Evolutionary conservation across 2,113 vertebrate species (phyloP).

Genomic region (Calypte anna): DNA sequence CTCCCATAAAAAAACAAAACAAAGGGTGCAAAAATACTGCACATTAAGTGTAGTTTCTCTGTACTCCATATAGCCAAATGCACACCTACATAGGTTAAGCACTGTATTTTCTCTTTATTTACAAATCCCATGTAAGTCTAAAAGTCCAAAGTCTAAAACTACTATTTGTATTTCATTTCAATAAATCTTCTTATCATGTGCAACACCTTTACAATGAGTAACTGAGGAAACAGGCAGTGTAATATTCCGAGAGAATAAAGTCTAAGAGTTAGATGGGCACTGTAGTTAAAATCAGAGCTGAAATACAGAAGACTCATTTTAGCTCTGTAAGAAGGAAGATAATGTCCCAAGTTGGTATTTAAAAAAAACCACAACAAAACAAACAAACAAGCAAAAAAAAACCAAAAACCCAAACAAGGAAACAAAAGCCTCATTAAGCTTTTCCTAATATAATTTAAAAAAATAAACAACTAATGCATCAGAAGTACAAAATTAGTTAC

Average conservation of each 20-base stretch:
- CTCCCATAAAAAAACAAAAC: background rate
- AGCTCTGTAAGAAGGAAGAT: background rate
- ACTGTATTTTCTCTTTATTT: background rate
- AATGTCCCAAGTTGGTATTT: background rate
- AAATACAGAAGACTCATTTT: background rate
- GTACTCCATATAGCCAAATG: background rate
- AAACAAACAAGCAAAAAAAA: background rate
- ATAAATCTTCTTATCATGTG: background rate
- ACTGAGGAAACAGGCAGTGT: background rate
- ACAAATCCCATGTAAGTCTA: background rate
- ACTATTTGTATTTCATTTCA: background rate
- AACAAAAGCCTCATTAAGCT: too few relatives aligned
- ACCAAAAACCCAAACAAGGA: too few relatives aligned
- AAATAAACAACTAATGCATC: fast-evolving
- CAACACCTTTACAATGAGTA: background rate
- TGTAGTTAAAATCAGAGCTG: background rate
- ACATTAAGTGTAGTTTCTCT: background rate
- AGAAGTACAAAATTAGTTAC: background rate
- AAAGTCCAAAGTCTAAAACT: background rate
- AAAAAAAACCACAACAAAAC: background rate
- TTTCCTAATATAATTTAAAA: too few relatives aligned
- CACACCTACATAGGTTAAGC: background rate
- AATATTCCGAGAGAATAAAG: background rate
- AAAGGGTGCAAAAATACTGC: background rate
- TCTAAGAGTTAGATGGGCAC: background rate